Evolutionary conservation across 2,113 vertebrate genomes (phyloP), one percentile per base, ranked within the genome.

Genomic region (Myocastor coypus): DNA sequence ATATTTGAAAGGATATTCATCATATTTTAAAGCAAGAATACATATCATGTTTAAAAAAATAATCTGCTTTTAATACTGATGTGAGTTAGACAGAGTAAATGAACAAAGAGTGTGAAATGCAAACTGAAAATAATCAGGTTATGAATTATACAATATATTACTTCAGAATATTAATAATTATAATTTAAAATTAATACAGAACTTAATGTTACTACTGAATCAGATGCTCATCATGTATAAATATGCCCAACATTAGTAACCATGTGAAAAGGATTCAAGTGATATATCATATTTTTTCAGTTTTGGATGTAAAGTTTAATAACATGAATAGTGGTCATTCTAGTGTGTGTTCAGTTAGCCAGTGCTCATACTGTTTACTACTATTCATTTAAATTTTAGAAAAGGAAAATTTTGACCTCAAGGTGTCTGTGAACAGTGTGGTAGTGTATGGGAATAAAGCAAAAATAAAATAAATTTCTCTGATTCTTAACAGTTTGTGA

Each of bases 21-120:
- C 61, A 64, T 61, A 83, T 66, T 69, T 61, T 68, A n/a, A 96
- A 89, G 85, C 66, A 37, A 84, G 9, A 55, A 92, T 87, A 57
- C 4, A 12, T 14, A 37, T 28, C 0, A 80, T 7, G 66, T 82
- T 90, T 87, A n/a, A 73, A 88, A 61, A 93, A 83, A 93, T 37
- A 22, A 86, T 90, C 34, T 77, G 4, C 24, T 50, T 90, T 85
- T 61, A 96, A 37, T 86, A 81, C 86, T 89, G 16, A 87, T 82
- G n/a, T 28, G 14, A 59, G 64, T 89, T 30, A 89, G 34, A 88
- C 14, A 94, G 19, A 89, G 71, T 34, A 34, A 95, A 80, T 55
- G n/a, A 68, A 73, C 19, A 91, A 86, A 37, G 19, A 93, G 6
- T 40, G 66, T 12, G 57, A 63, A 93, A 59, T 59, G 32, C 7